Evolutionary conservation across 2,797 vertebrate genomes (phyloP).

Genomic region (Schizopygopsis pylzovi): DNA sequence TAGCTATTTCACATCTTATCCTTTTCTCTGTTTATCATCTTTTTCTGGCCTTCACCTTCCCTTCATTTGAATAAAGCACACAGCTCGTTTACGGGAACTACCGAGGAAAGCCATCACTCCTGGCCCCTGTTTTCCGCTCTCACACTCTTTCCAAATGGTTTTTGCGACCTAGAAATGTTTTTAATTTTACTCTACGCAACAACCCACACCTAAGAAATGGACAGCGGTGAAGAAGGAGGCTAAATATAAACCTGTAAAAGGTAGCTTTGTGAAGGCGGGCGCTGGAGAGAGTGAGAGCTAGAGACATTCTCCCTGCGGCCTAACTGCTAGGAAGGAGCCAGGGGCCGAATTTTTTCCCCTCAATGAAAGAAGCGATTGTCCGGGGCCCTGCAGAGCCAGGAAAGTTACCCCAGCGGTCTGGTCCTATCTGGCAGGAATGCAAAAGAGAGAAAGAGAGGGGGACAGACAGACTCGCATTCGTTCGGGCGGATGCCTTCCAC

Average conservation of each 20-base stretch:
- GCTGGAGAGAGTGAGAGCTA: constrained; percentile 56
- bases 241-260: constrained; percentile 83
- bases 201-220: constrained; percentile 64
- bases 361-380: constrained; percentile 85
- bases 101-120: constrained; percentile 70
- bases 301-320: constrained; percentile 65
- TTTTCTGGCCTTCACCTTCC: constrained; percentile 73
- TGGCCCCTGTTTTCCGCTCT: constrained; percentile 54
- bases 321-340: constrained; percentile 66
- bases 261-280: constrained; percentile 75
- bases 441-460: constrained; percentile 51
- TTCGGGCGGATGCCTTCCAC: constrained; percentile 36
- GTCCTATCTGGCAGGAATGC: constrained; percentile 77
- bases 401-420: constrained; percentile 82
- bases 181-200: constrained; percentile 65
- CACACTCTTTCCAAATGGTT: constrained; percentile 69
- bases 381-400: constrained; percentile 76
- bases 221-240: constrained; percentile 68
- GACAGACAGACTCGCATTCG: constrained; percentile 43
- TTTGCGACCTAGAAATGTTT: constrained; percentile 66
- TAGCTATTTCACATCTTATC: neutral
- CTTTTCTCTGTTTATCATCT: constrained; percentile 72
- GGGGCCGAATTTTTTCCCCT: constrained; percentile 71
- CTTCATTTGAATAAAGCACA: constrained; percentile 79
- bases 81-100: constrained; percentile 77